phyloP scores from a whole-genome alignment of 2,888 invertebrate genomes.

The Agrochola macilenta region DNA sequence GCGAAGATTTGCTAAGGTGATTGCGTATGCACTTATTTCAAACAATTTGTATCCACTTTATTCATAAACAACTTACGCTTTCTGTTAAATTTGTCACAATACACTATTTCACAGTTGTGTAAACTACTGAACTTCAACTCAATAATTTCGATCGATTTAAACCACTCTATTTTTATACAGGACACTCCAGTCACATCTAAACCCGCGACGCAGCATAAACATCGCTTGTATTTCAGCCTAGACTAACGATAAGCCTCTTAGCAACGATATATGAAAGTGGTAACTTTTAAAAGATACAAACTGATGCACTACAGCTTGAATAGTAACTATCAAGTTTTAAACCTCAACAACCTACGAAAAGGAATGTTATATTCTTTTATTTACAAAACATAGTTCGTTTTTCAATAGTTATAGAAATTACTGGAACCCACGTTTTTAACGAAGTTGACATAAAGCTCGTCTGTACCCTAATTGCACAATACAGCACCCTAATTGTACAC shows the following conservation, averaged over 20 bases:
- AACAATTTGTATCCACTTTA: background rate
- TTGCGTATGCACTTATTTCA: background rate
- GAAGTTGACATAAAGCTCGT: background rate
- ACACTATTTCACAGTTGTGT: background rate
- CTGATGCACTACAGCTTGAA: conserved; percentile 76
- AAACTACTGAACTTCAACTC: background rate
- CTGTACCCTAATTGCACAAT: too few species aligned
- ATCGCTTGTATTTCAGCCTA: conserved; percentile 65
- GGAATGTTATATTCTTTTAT: conserved; percentile 83
- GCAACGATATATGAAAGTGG: conserved; percentile 79
- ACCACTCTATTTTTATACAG: background rate
- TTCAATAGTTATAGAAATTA: conserved; percentile 32
- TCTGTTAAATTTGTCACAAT: background rate
- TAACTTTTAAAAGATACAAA: conserved; percentile 81
- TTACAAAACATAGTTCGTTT: conserved; percentile 72
- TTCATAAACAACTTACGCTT: background rate
- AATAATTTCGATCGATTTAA: background rate
- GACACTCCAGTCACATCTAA: conserved; percentile 41
- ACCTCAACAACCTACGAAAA: conserved; percentile 83
- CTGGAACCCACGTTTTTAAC: conserved; percentile 12
- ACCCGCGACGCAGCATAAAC: conserved; percentile 42
- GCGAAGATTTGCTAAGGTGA: background rate
- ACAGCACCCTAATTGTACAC: too few species aligned
- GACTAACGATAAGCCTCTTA: conserved; percentile 82
- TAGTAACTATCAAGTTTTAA: conserved; percentile 78